These are phyloP conservation scores for Paracyprichromis sp. DNA, from an alignment of 2,113 vertebrate species.

Conservation along the genomic window DNA sequence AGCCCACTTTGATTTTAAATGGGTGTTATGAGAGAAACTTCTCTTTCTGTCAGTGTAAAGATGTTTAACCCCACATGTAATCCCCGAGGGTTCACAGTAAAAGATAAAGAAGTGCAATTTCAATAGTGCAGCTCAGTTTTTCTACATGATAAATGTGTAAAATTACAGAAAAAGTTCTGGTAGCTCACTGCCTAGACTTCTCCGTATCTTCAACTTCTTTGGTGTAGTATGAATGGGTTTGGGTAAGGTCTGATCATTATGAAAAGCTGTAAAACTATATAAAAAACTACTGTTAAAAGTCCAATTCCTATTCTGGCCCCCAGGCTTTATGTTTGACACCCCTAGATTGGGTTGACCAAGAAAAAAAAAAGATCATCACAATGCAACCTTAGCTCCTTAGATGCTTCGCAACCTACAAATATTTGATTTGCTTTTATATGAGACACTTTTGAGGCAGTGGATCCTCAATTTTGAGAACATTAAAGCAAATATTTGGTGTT, in stretches of 20 bases:
- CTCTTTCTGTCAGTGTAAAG: not conserved
- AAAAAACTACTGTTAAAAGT: not conserved
- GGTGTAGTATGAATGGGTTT: not conserved
- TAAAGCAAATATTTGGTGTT: not conserved
- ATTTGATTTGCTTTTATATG: not conserved
- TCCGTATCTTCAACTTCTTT: not conserved
- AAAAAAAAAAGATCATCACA: not conserved
- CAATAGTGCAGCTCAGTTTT: not conserved
- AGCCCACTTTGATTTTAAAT: not conserved
- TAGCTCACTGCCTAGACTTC: not conserved
- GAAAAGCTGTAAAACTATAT: not conserved
- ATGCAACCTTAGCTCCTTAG: not conserved
- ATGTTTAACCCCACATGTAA: not conserved
- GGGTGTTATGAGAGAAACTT: not conserved
- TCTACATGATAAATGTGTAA: not conserved
- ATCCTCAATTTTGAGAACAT: not conserved
- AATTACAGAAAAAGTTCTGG: not conserved
- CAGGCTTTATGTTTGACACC: not conserved
- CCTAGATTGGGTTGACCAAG: not conserved
- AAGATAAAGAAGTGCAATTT: not conserved
- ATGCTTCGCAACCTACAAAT: not conserved
- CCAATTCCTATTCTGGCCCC: not conserved
- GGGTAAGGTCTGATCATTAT: not conserved
- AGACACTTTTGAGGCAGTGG: not conserved
- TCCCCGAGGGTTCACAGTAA: not conserved